Percentiles rank a stretch among this genome's conserved stretches.
Evolutionary conservation across 2,797 vertebrate species (phyloP).

Genomic region (Molossus alvarezi): DNA sequence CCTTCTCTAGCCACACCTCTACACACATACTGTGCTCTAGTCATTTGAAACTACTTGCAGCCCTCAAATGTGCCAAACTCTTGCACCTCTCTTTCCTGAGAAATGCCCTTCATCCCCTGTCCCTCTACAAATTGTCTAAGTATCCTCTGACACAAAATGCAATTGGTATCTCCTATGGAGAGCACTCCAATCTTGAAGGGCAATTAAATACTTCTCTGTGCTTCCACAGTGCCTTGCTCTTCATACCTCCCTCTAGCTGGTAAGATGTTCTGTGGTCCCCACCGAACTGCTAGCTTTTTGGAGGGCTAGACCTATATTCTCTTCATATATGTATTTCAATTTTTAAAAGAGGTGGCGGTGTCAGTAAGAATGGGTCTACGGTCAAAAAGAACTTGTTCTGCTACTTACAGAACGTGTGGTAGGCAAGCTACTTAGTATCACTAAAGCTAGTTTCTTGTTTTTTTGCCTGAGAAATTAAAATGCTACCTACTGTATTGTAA

Average conservation of each 20-base stretch:
- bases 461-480: constrained; percentile 42
- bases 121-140: background rate
- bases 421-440: background rate
- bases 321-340: background rate
- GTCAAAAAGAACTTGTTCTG: background rate
- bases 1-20: background rate
- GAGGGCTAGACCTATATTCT: background rate
- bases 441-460: background rate
- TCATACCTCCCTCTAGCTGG: background rate
- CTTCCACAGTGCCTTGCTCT: background rate
- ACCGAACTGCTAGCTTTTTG: background rate
- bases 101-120: background rate
- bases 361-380: background rate
- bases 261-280: background rate
- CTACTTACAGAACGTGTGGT: background rate
- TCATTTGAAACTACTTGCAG: background rate
- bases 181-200: background rate
- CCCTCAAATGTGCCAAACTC: background rate
- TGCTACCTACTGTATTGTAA: background rate
- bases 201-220: background rate
- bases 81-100: background rate
- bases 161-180: background rate
- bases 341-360: background rate
- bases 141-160: background rate
- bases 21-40: background rate